These are phyloP conservation scores for Argentina silus DNA, from an alignment of 2,797 vertebrate species.

Conservation along the genomic window DNA sequence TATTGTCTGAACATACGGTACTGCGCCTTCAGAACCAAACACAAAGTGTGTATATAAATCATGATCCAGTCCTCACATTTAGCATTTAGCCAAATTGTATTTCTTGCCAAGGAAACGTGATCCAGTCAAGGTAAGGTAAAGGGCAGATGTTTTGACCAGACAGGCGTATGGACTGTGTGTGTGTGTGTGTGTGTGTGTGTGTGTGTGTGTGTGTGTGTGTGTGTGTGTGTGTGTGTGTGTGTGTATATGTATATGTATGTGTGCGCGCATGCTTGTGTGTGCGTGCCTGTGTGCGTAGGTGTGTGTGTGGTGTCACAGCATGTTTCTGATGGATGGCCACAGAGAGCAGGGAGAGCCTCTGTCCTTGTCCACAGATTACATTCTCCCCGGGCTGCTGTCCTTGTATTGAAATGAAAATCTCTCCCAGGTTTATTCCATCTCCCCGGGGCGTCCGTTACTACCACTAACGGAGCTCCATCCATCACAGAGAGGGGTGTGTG, in stretches of 20 bases:
- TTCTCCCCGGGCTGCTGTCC: slow-evolving; percentile 8
- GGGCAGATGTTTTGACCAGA: not conserved
- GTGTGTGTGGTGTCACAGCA: not conserved
- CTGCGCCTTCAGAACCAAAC: not conserved
- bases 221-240: not conserved
- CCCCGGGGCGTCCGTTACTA: not conserved
- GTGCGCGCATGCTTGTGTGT: not conserved
- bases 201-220: not conserved
- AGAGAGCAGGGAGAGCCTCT: slow-evolving; percentile 12
- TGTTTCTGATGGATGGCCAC: slow-evolving; percentile 16
- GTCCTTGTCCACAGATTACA: slow-evolving; percentile 22
- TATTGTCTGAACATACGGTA: not conserved
- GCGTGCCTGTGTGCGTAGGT: not conserved
- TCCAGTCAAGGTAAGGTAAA: not conserved
- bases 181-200: not conserved
- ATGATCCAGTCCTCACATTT: no score
- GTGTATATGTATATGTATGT: not conserved
- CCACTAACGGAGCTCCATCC: not conserved
- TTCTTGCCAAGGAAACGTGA: not conserved
- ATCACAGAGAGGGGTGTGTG: slow-evolving; percentile 13
- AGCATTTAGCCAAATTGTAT: no score
- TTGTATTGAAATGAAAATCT: slow-evolving; percentile 20
- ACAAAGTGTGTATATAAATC: not conserved
- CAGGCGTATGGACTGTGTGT: not conserved
- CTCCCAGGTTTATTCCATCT: not conserved